phyloP scores from a whole-genome alignment of 2,888 invertebrate genomes.

The Cryptophagus acutangulus region DNA sequence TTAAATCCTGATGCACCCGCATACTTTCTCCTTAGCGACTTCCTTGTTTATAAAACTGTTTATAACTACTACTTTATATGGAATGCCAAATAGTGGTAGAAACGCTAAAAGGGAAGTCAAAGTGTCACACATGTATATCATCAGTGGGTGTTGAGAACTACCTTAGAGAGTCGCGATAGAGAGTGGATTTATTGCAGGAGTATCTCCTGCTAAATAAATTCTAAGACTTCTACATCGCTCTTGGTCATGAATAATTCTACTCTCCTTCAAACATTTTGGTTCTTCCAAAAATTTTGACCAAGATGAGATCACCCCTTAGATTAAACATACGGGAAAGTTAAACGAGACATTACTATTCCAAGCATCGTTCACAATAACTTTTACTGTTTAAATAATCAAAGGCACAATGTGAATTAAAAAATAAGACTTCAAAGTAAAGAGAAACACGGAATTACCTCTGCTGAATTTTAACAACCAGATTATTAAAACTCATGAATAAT shows the following conservation, averaged over 20 bases:
- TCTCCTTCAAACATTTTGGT: too few species aligned
- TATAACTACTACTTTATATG: constrained; percentile 9
- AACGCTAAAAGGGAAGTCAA: constrained; percentile 6
- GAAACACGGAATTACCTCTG: too few species aligned
- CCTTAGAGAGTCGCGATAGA: neutral
- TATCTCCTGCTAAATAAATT: neutral
- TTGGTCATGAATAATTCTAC: constrained; percentile 14
- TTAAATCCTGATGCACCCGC: constrained; percentile 6
- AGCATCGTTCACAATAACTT: too few species aligned
- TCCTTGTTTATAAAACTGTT: constrained; percentile 8
- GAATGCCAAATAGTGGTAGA: constrained; percentile 6
- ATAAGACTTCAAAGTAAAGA: too few species aligned
- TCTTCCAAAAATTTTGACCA: too few species aligned
- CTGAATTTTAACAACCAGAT: too few species aligned
- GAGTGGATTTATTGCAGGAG: neutral
- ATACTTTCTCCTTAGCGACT: constrained; percentile 11
- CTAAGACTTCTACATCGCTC: constrained; percentile 6
- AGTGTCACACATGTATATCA: constrained; percentile 10
- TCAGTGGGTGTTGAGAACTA: constrained; percentile 1
- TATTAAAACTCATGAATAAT: too few species aligned
- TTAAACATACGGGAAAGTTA: too few species aligned
- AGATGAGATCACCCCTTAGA: too few species aligned
- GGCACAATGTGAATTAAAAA: too few species aligned
- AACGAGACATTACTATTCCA: too few species aligned
- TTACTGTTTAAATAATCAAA: too few species aligned